Conservation (phyloP, 2,113 vertebrate genomes). For the Eulemur macaco region DNA sequence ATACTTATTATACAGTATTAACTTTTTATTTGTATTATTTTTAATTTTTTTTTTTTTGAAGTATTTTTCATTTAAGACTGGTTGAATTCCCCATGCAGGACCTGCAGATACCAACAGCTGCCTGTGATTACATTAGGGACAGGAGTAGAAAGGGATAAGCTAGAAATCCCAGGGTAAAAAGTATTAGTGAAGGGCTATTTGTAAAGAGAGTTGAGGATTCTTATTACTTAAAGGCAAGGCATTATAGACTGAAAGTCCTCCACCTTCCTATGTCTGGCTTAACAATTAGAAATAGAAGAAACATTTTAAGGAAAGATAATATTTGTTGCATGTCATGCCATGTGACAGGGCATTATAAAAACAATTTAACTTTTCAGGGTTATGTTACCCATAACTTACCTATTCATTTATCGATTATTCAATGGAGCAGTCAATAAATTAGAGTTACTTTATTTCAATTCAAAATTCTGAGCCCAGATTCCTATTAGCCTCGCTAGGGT, state of each 20-base stretch:
- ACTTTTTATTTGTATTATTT: background rate
- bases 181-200: background rate
- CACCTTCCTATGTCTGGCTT: background rate
- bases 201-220: background rate
- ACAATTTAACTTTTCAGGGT: background rate
- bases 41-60: background rate
- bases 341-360: background rate
- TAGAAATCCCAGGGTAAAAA: background rate
- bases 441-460: background rate
- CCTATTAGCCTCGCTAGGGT: background rate
- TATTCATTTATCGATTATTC: background rate
- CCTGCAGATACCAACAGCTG: background rate
- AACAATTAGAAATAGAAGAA: background rate
- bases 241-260: background rate
- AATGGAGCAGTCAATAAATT: background rate
- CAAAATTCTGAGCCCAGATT: background rate
- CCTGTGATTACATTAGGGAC: background rate
- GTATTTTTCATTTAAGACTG: background rate
- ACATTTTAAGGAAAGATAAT: background rate
- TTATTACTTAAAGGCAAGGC: background rate
- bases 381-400: background rate
- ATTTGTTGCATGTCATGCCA: background rate
- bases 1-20: background rate
- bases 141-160: background rate
- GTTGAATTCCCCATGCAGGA: background rate